phyloP scores from a whole-genome alignment of 2,888 invertebrate species.

The Pheosia tremula region DNA sequence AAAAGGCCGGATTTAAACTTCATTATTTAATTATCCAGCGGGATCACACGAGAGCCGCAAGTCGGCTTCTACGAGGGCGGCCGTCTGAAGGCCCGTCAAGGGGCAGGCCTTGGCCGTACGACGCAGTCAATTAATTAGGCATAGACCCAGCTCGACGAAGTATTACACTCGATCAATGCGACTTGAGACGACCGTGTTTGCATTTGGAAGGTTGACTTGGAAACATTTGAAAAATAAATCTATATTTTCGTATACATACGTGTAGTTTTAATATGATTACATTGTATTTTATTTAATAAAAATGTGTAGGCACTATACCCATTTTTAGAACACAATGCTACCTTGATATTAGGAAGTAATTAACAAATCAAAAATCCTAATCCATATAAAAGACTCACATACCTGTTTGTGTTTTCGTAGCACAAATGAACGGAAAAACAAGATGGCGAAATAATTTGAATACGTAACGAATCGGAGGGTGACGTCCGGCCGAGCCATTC shows the following conservation, averaged over 20 bases:
- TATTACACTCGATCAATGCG: slow-evolving; percentile 21
- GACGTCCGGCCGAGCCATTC: slow-evolving; percentile 76
- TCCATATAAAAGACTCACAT: slow-evolving; percentile 54
- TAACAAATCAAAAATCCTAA: slow-evolving; percentile 61
- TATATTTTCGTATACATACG: too few species aligned
- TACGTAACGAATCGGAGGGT: slow-evolving; percentile 82
- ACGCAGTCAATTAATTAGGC: slow-evolving; percentile 73
- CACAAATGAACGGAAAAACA: slow-evolving; percentile 77
- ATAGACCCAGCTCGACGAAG: slow-evolving; percentile 32
- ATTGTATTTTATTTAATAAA: too few species aligned
- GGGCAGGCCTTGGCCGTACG: slow-evolving; percentile 57
- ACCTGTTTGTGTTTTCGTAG: slow-evolving; percentile 54
- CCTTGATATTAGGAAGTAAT: slow-evolving; percentile 46
- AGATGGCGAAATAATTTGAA: slow-evolving; percentile 81
- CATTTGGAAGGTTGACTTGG: background rate
- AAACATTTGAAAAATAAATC: too few species aligned
- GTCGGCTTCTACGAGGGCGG: slow-evolving; percentile 53
- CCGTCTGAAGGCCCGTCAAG: slow-evolving; percentile 66
- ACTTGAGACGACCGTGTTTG: slow-evolving; percentile 14
- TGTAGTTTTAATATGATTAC: too few species aligned
- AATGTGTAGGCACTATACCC: too few species aligned
- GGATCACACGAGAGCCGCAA: slow-evolving; percentile 65
- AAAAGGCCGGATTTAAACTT: slow-evolving; percentile 64
- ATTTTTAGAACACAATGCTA: background rate
- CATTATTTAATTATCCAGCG: slow-evolving; percentile 74